These are phyloP conservation scores for Hoplodrina ambigua DNA, from an alignment of 2,888 invertebrate species.

Conservation along the genomic window DNA sequence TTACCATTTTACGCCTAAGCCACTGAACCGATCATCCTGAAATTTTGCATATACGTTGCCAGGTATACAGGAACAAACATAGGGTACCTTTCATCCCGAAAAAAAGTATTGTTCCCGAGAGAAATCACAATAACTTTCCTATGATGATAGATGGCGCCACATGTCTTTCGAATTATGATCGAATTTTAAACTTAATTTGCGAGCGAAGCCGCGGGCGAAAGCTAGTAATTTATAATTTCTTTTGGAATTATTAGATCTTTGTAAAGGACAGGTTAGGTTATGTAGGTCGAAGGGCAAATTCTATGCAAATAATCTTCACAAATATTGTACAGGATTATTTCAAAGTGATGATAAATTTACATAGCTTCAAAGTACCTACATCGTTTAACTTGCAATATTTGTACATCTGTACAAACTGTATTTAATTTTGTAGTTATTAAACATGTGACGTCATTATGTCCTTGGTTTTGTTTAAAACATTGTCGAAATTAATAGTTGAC, in stretches of 20 bases:
- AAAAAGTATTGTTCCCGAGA: no score
- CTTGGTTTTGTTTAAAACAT: slow-evolving; percentile 34
- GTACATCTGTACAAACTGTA: slow-evolving; percentile 53
- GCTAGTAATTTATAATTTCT: no score
- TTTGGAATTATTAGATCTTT: background rate
- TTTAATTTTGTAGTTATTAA: slow-evolving; percentile 28
- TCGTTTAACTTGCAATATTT: slow-evolving; percentile 36
- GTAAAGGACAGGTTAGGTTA: background rate
- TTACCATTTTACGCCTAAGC: no score
- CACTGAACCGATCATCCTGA: no score
- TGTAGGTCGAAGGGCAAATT: slow-evolving; percentile 27
- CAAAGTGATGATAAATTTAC: slow-evolving; percentile 25
- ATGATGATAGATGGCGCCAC: no score
- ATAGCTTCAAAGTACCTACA: slow-evolving; percentile 20
- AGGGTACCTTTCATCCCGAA: no score
- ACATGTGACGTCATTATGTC: slow-evolving; percentile 38
- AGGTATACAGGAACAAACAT: no score
- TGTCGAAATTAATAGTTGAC: slow-evolving; percentile 30
- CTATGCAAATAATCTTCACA: slow-evolving; percentile 18
- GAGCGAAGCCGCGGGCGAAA: no score
- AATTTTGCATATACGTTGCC: no score
- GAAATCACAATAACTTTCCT: no score
- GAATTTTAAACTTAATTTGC: no score
- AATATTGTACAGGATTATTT: slow-evolving; percentile 31
- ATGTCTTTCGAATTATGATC: no score